Base-by-base conservation (phyloP, 2,888 invertebrate species). In the Andrena flavipes region DNA sequence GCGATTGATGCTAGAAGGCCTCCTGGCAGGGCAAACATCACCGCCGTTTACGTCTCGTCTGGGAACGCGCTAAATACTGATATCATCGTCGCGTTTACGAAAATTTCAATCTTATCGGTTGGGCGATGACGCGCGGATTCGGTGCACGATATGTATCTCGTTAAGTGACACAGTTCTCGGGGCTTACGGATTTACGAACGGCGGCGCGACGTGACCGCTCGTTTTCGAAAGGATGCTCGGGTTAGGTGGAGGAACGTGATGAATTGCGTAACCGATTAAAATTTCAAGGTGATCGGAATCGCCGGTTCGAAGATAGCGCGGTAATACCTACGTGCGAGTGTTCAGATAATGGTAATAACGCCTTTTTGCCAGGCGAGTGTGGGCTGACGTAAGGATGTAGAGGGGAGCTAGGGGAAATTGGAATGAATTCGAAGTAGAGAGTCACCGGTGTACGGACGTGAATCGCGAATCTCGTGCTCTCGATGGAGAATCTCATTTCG, bases 101-200 rank as follows among this genome's bases (percentile, higher is more conserved):
- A 42, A 56, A 67, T 73, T 35, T 56, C 6, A 29, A 30, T 20
- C 10, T 30, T 48, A 74, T 33, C 33, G 30, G n/a, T 33, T 20
- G 16, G 16, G 26, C 60, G 30, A 60, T 60, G n/a, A 0, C 26
- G 7, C n/a, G n/a, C 33, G 16, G 30, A 60, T 60, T 60, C 60
- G 26, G 20, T 16, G 60, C 33, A 7, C 26, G 60, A 2, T 33
- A 54, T 35, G 16, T 60, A 35, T 54, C 54, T 35, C 20, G 10
- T 56, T 67, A 56, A 29, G 35, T 67, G 56, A 56, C 35, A 10
- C 49, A 65, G 54, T 67, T 42, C 16, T 35, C 10, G 29, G n/a
- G 29, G 23, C 29, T 54, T 29, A 30, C 13, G 10, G 56, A 51
- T n/a, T 35, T n/a, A 13, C n/a, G n/a, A 26, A 5, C 10, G 6